Evolutionary conservation across 1,140 invertebrate species (phyloP), one percentile per base, ranked within the genome.

Genomic region (Propsilocerus akamusi): DNA sequence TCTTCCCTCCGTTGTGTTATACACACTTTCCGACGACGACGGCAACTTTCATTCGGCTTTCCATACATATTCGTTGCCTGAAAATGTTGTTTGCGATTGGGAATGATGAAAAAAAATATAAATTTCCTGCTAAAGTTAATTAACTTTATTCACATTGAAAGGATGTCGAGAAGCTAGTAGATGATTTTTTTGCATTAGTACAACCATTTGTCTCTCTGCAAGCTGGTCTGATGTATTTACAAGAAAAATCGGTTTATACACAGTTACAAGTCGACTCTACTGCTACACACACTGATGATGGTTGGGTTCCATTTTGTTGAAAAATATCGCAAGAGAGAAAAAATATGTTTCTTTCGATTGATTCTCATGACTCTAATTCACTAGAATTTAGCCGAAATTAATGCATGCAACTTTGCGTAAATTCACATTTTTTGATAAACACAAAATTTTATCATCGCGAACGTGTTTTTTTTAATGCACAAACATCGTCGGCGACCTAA

Each of bases 291-390:
- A 41, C 34, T 41, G 34, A 41, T 17, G 34, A 41, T n/a, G n/a
- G 34, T 41, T 41, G 34, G 34, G 34, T 41, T 41, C 34, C 34
- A 41, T 41, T 41, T 41, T 41, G 34, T 41, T 41, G 34, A 41
- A 41, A 41, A 41, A 41, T 41, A 41, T 41, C 34, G 17, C n/a
- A n/a, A n/a, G n/a, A 41, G 34, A 41, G 34, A 41, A 41, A 41
- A 41, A 41, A 41, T 41, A 41, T 41, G 34, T 41, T 37, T 41
- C 34, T 20, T 41, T 41, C 34, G 22, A 41, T 20, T 1, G 10
- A 20, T 41, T n/a, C 34, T 41, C 14, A 41, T 41, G 22, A 41
- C 14, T 41, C 11, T n/a, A 41, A 17, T 41, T 41, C 8, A 41
- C 17, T 41, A n/a, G 34, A 41, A 41, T 8, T 41, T 41, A 30